Conservation (phyloP, 2,888 invertebrate species). For the Drosophila birchii region DNA sequence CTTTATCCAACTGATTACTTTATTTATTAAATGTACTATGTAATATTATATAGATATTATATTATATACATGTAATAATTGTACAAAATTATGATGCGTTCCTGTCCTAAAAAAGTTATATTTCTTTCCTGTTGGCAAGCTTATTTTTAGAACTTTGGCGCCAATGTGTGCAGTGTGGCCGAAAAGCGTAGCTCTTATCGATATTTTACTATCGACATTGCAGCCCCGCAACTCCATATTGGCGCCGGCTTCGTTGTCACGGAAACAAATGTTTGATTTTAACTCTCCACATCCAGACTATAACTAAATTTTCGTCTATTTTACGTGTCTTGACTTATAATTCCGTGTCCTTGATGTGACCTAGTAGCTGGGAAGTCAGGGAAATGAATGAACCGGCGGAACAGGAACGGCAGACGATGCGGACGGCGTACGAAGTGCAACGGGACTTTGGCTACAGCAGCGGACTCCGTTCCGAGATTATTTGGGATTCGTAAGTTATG, state of each 20-base stretch:
- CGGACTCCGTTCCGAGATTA: constrained; percentile 69
- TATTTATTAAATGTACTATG: too few species aligned
- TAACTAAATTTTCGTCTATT: neutral
- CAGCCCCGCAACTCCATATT: constrained; percentile 12
- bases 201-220: neutral
- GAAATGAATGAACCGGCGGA: constrained; percentile 4
- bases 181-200: neutral
- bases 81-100: neutral
- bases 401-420: constrained; percentile 40
- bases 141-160: neutral
- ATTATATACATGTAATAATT: too few species aligned
- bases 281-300: neutral
- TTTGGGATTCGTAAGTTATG: constrained; percentile 78
- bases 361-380: neutral
- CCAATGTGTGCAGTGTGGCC: neutral
- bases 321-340: neutral
- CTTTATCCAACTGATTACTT: neutral
- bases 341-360: neutral
- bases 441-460: constrained; percentile 74
- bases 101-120: neutral
- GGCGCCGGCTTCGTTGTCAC: constrained; percentile 24
- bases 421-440: constrained; percentile 73
- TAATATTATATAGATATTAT: too few species aligned
- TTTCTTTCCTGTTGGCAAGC: neutral
- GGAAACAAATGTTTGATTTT: constrained; percentile 13